These are phyloP conservation scores for Eupithecia tripunctaria DNA, from an alignment of 2,888 invertebrate genomes.

Conservation along the genomic window DNA sequence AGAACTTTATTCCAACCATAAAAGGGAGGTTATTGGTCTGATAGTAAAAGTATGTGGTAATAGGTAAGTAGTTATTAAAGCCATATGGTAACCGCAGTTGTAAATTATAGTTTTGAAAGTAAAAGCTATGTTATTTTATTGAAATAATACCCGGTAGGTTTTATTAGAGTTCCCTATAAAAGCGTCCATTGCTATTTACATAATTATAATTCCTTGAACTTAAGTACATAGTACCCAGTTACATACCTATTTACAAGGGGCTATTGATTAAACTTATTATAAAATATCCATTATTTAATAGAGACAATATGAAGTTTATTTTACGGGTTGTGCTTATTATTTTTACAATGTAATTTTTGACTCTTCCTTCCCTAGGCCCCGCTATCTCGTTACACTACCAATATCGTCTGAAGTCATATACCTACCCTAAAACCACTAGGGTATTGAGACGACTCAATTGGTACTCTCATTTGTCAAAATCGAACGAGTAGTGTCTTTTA, in stretches of 20 bases:
- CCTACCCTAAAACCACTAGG: too few relatives aligned
- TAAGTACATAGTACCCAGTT: too few relatives aligned
- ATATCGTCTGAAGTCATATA: too few relatives aligned
- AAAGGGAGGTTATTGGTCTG: not conserved
- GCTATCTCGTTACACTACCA: too few relatives aligned
- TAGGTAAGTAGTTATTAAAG: conserved; percentile 7
- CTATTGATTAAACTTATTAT: not conserved
- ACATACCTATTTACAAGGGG: not conserved
- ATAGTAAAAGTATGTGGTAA: conserved; percentile 9
- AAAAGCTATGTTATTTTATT: conserved; percentile 16
- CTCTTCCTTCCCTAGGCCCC: too few relatives aligned
- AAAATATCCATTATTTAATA: too few relatives aligned
- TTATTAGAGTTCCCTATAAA: conserved; percentile 2
- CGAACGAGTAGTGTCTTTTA: too few relatives aligned
- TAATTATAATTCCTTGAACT: not conserved
- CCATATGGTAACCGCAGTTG: conserved; percentile 29
- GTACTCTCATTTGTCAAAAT: too few relatives aligned
- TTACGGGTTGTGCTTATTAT: too few relatives aligned
- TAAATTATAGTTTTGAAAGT: conserved; percentile 32
- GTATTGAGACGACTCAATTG: too few relatives aligned
- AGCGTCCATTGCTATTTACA: not conserved
- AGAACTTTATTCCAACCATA: not conserved
- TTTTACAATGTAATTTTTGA: too few relatives aligned
- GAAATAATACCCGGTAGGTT: not conserved
- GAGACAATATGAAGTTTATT: too few relatives aligned